Evolutionary conservation across 1,140 invertebrate species (phyloP), one percentile per base, ranked within the genome.

Genomic region (Thereuonema tuberculata): DNA sequence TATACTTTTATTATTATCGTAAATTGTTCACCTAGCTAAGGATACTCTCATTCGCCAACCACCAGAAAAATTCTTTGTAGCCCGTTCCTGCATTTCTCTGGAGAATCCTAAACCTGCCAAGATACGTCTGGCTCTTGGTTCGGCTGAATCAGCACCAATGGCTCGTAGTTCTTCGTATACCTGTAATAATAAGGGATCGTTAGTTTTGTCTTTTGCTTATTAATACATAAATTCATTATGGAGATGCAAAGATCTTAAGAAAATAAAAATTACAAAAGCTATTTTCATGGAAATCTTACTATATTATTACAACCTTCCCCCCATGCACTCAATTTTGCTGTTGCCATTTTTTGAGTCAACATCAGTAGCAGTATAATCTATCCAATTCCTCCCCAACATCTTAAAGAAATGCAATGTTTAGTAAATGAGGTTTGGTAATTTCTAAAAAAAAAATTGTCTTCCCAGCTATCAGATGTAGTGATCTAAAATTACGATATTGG

Each of bases 21-120:
- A 20, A 54, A 50, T 3, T 17, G 15, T 2, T 48, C 55, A 75
- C 73, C 76, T 71, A 0, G 94, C 96, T 31, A 99, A 72, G 0
- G 94, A 98, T 9, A 99, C 93, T 74, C 95, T 84, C 95, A 98
- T 98, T 67, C 95, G 79, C 95, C 95, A 99, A 52, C 95, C 96
- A 69, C 95, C 95, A 63, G 94, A 98, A 72, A 99, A 94, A 70
- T 93, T 85, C 72, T 95, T 95, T 1, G 93, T 97, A 0, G 90
- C 81, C 60, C 93, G 76, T 69, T 93, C 79, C 75, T 97, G 94
- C 95, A 98, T 99, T 68, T 88, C 82, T 61, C 82, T 80, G 53
- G 83, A 90, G 70, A 99, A 99, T 54, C 96, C 95, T 46, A 99
- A 76, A 89, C 97, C 97, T 63, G 93, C 89, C 20, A 99, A 75